A percentile compares a stretch with the other conserved stretches of the same genome.
phyloP scores from a whole-genome alignment of 2,888 invertebrate genomes.

The Nineta flava region DNA sequence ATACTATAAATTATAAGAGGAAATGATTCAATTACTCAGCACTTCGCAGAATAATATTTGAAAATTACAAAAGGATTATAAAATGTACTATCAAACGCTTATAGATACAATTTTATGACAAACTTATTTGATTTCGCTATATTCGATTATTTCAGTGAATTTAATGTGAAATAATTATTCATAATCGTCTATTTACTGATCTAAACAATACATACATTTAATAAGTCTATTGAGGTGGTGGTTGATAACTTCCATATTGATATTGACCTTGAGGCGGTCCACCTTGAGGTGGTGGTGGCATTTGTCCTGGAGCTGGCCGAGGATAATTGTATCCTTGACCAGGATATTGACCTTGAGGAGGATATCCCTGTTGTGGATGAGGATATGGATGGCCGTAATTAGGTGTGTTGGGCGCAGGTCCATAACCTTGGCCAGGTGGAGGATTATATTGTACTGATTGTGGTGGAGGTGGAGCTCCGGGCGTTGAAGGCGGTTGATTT shows the following conservation, averaged over 20 bases:
- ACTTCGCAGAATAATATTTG: no score
- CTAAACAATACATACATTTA: no score
- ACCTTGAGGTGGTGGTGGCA: constrained; percentile 47
- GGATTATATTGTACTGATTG: constrained; percentile 13
- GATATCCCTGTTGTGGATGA: constrained; percentile 38
- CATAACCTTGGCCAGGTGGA: constrained; percentile 17
- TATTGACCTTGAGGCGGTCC: constrained; percentile 59
- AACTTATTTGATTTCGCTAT: no score
- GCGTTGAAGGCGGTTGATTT: constrained; percentile 14
- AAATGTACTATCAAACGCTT: no score
- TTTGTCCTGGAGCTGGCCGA: constrained; percentile 41
- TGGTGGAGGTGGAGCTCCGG: constrained; percentile 18
- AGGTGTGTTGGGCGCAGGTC: constrained; percentile 14
- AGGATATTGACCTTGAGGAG: constrained; percentile 41
- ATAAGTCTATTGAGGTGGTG: constrained; percentile 44
- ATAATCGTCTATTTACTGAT: no score
- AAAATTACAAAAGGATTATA: no score
- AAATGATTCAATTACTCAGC: no score
- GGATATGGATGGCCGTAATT: constrained; percentile 33
- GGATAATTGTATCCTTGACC: constrained; percentile 46
- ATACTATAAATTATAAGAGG: no score
- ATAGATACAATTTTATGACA: no score
- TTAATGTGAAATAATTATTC: no score
- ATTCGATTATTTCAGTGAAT: no score
- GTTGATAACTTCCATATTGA: constrained; percentile 64